Conservation (phyloP, 2,888 invertebrate genomes). For the Eurois occulta region DNA sequence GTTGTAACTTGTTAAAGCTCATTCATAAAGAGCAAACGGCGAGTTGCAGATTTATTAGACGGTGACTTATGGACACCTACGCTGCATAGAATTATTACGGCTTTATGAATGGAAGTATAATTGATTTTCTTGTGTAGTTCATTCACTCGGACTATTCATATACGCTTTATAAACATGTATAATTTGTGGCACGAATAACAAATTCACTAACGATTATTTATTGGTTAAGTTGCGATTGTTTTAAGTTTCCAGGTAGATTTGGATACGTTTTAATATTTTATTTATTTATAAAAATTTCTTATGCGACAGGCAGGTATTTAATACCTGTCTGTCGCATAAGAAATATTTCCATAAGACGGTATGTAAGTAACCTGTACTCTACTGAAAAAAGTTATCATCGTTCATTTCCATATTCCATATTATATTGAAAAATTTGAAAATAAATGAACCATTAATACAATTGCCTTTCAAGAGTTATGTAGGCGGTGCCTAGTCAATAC, state of each 20-base stretch:
- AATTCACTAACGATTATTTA: background rate
- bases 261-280: slow-evolving; percentile 1
- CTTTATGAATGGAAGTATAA: slow-evolving; percentile 84
- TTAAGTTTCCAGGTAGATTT: background rate
- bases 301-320: no score
- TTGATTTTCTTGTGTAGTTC: slow-evolving; percentile 81
- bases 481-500: background rate
- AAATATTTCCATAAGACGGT: background rate
- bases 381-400: background rate
- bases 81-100: slow-evolving; percentile 77
- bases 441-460: slow-evolving; percentile 3
- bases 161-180: slow-evolving; percentile 71
- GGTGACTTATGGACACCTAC: slow-evolving; percentile 82
- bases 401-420: background rate
- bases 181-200: slow-evolving; percentile 41
- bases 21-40: slow-evolving; percentile 37
- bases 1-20: slow-evolving; percentile 4
- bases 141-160: slow-evolving; percentile 77
- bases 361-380: background rate
- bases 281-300: no score
- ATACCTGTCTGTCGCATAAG: no score
- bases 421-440: no score
- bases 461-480: background rate
- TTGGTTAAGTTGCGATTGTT: slow-evolving; percentile 5
- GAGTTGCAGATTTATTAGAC: slow-evolving; percentile 75